A percentile compares a stretch with the other conserved stretches of the same genome.
Evolutionary conservation across 30 jellyfish, hydroid and myxozoan genomes (phyloP).

Genomic region (Mastigias papua): DNA sequence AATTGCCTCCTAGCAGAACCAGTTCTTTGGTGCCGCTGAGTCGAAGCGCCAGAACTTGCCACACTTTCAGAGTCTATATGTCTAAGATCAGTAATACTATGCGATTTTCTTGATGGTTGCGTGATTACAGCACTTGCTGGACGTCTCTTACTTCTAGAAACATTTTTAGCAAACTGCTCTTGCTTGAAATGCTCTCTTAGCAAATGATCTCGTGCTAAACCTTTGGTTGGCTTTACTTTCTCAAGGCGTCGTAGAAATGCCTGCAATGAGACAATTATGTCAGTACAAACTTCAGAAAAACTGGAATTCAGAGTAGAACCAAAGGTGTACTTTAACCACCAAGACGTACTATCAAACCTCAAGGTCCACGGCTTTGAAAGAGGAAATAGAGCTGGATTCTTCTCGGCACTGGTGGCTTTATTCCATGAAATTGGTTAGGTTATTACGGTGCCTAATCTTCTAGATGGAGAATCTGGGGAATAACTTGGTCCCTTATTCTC

Average conservation of each 20-base stretch:
- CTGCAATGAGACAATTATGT: slow-evolving; percentile 15
- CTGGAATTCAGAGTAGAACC: too few relatives aligned
- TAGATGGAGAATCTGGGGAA: too few relatives aligned
- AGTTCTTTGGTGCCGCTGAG: slow-evolving; percentile 22
- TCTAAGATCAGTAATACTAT: slow-evolving; percentile 57
- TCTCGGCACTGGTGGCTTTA: too few relatives aligned
- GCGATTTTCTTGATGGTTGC: slow-evolving; percentile 26
- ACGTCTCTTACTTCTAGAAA: slow-evolving; percentile 76
- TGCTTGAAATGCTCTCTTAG: slow-evolving; percentile 73
- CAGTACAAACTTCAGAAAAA: too few relatives aligned
- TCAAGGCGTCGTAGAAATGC: slow-evolving; percentile 78
- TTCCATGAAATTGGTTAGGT: too few relatives aligned
- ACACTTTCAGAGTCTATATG: slow-evolving; percentile 56
- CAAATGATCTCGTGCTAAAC: slow-evolving; percentile 70
- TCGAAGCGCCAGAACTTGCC: slow-evolving; percentile 49
- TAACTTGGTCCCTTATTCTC: too few relatives aligned
- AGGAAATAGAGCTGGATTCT: too few relatives aligned
- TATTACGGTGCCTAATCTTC: too few relatives aligned
- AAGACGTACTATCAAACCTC: too few relatives aligned
- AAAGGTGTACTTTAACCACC: too few relatives aligned
- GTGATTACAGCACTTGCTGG: slow-evolving; percentile 55
- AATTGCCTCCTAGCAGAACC: slow-evolving; percentile 28
- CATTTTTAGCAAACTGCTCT: slow-evolving; percentile 58
- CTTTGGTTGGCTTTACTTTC: slow-evolving; percentile 91
- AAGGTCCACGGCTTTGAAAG: too few relatives aligned